phyloP scores from a whole-genome alignment of 2,888 invertebrate genomes.

The Hirtodrosophila confusa region DNA sequence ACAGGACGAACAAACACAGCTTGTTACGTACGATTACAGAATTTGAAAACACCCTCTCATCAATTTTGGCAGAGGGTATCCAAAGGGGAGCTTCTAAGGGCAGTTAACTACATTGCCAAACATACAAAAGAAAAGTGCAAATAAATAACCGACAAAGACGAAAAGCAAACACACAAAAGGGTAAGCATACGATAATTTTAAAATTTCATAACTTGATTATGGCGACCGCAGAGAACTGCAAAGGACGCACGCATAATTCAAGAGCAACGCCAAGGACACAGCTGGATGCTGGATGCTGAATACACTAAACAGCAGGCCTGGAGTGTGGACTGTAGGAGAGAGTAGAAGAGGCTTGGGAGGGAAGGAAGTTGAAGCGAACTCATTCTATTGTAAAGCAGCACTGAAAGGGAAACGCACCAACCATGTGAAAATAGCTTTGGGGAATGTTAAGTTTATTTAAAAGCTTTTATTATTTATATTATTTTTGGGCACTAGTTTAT shows the following conservation, averaged over 20 bases:
- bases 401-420: constrained; percentile 1
- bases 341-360: background rate
- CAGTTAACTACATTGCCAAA: constrained; percentile 19
- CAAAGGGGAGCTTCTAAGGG: background rate
- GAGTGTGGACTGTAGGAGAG: too few species aligned
- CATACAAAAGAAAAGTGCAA: constrained; percentile 15
- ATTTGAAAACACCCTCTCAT: too few species aligned
- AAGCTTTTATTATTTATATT: constrained; percentile 70
- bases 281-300: constrained; percentile 23
- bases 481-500: constrained; percentile 21
- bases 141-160: constrained; percentile 17
- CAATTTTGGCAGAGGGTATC: too few species aligned
- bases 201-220: constrained; percentile 40
- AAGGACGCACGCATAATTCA: constrained; percentile 45
- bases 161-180: constrained; percentile 20
- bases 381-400: constrained; percentile 6
- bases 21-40: too few species aligned
- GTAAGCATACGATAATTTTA: constrained; percentile 33
- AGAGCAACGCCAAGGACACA: constrained; percentile 53
- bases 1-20: too few species aligned
- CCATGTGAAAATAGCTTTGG: constrained; percentile 51
- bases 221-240: constrained; percentile 7
- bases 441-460: constrained; percentile 62
- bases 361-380: background rate
- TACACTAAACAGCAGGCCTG: constrained; percentile 12